Evolutionary conservation across 2,113 vertebrate genomes (phyloP).

Genomic region (Sceloporus tristichus): DNA sequence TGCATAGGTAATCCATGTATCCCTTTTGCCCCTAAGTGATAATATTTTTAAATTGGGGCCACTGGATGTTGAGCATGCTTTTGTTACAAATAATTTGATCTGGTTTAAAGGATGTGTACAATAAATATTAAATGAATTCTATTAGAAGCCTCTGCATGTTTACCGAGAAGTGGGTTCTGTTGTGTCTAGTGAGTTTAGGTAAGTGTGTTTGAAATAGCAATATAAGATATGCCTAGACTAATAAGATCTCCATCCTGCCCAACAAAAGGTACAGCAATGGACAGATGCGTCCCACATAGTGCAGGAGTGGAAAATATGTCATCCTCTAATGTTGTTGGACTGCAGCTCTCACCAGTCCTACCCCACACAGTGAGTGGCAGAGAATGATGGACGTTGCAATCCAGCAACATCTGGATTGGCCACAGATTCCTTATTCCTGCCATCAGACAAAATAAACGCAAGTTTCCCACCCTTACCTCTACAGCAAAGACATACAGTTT

Average conservation of each 20-base stretch:
- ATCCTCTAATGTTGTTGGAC: no score
- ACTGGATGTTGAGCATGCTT: background rate
- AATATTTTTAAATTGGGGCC: background rate
- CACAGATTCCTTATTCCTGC: background rate
- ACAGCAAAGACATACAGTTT: background rate
- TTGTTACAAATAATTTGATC: background rate
- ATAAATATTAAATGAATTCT: background rate
- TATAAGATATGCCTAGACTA: background rate
- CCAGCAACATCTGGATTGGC: no score
- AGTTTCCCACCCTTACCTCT: background rate
- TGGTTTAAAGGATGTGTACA: background rate
- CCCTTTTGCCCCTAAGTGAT: background rate
- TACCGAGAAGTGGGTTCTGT: background rate
- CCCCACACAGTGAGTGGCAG: no score
- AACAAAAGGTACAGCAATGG: background rate
- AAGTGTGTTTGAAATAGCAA: background rate
- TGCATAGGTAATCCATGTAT: background rate
- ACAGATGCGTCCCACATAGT: background rate
- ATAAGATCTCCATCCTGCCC: background rate
- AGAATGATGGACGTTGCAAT: no score
- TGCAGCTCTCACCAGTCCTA: no score
- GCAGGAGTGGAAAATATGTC: no score
- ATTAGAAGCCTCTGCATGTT: background rate
- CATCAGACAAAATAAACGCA: background rate
- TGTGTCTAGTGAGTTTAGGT: background rate